Percentiles rank a stretch among this genome's conserved stretches.
phyloP scores from a whole-genome alignment of 1,140 invertebrate species.

The Melitaea cinxia region DNA sequence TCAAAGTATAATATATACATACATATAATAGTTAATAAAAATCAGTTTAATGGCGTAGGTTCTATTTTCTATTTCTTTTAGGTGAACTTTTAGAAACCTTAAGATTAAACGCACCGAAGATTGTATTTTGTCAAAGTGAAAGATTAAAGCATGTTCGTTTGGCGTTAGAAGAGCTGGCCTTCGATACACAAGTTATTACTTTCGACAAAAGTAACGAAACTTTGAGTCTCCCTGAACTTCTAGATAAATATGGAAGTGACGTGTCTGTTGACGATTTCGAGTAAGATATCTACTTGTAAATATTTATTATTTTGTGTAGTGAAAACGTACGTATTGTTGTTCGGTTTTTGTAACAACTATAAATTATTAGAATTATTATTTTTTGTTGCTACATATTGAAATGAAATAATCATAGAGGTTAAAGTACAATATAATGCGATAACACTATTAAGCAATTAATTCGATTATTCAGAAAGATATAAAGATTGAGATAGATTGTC shows the following conservation, averaged over 20 bases:
- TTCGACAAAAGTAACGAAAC: conserved; percentile 40
- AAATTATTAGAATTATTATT: no score
- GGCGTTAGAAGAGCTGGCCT: conserved; percentile 29
- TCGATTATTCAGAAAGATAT: no score
- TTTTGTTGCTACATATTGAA: no score
- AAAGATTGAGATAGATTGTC: no score
- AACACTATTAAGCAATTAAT: no score
- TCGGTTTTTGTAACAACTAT: no score
- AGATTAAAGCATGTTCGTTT: conserved; percentile 35
- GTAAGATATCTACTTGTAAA: no score
- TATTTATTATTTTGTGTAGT: conserved; percentile 51
- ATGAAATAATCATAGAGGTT: no score
- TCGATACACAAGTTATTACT: conserved; percentile 38
- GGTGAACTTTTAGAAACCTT: conserved; percentile 56
- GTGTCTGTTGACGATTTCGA: not conserved
- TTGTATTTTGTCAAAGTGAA: conserved; percentile 68
- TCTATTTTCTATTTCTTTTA: conserved; percentile 32
- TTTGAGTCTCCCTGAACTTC: conserved; percentile 38
- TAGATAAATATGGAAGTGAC: conserved; percentile 38
- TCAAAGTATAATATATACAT: no score
- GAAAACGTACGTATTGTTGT: no score
- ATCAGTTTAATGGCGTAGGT: not conserved
- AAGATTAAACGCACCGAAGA: conserved; percentile 48
- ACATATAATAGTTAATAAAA: no score
- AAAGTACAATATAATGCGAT: no score